Evolutionary conservation across 1,140 invertebrate genomes (phyloP), one percentile per base, ranked within the genome.

Genomic region (Bombus difficillimus): DNA sequence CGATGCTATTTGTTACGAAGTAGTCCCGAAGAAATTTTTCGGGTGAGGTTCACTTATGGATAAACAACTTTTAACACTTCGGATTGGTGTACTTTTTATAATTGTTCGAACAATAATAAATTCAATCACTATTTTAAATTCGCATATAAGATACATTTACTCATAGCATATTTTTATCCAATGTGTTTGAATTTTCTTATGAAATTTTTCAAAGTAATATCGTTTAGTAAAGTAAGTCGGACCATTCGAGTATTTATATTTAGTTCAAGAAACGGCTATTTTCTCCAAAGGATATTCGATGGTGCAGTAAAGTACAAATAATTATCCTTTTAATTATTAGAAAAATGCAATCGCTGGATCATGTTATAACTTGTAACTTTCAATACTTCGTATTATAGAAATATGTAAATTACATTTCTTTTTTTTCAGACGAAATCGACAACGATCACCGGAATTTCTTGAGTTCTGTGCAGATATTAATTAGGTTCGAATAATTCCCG

Each of bases 1-100:
- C 81, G 81, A 83, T 68, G 41, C 43, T 83, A 68, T 41, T 69
- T 53, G n/a, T 75, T 53, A 34, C 22, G 25, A 39, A 64, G 43
- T 34, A 15, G 9, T 34, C 32, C 15, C 13, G 71, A 75, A 66
- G 6, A 73, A 6, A n/a, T 39, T 73, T 25, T 39, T 47, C 32
- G 32, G 28, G 28, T 9, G 22, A 13, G n/a, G 25, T 43, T 22
- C n/a, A n/a, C 9, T 12, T 12, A 12, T 39, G 76, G n/a, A 73
- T 41, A 59, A 62, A 62, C 32, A 64, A n/a, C 34, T 43, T 41
- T 28, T 8, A 59, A 59, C 34, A 37, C 9, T 22, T 22, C 15
- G 28, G 12, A 43, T 34, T n/a, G 12, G 13, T 34, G 4, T n/a
- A 53, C 25, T 12, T 10, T 18, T 75, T 41, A 8, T 18, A 37